These are phyloP conservation scores for Hirtodrosophila histrioides DNA, from an alignment of 2,888 invertebrate genomes.

Conservation along the genomic window DNA sequence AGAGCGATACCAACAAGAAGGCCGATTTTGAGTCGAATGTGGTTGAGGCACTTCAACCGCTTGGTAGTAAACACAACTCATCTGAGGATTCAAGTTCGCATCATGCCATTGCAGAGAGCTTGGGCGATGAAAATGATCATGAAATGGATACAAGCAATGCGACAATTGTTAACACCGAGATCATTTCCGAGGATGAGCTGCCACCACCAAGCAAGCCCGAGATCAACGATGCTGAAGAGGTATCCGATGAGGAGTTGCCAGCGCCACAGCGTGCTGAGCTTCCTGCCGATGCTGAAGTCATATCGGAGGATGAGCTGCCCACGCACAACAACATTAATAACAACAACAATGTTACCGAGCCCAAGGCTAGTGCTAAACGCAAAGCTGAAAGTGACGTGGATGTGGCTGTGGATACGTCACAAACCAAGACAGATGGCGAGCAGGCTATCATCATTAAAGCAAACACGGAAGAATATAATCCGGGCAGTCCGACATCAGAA, in stretches of 20 bases:
- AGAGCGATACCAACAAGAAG: conserved; percentile 71
- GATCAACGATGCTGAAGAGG: conserved; percentile 93
- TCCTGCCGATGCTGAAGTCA: conserved; percentile 90
- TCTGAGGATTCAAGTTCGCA: conserved; percentile 82
- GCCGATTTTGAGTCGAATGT: conserved; percentile 74
- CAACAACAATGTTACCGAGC: conserved; percentile 52
- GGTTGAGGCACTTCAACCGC: conserved; percentile 22
- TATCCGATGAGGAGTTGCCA: conserved; percentile 91
- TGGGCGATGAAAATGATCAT: conserved; percentile 62
- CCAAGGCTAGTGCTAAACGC: conserved; percentile 51
- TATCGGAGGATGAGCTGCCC: conserved; percentile 93
- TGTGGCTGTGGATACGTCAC: background rate
- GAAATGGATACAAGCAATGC: conserved; percentile 81
- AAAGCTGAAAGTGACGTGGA: conserved; percentile 49
- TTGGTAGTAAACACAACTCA: conserved; percentile 68
- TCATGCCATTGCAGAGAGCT: conserved; percentile 81
- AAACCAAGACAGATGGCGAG: conserved; percentile 15
- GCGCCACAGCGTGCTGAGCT: conserved; percentile 89
- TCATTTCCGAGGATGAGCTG: conserved; percentile 93
- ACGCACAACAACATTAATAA: conserved; percentile 61
- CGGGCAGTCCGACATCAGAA: conserved; percentile 92
- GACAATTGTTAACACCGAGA: conserved; percentile 91
- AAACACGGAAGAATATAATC: conserved; percentile 88
- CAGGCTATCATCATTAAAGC: conserved; percentile 18
- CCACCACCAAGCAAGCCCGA: conserved; percentile 90